Evolutionary conservation across 2,888 invertebrate species (phyloP).

Genomic region (Torymus aiolomorphi): DNA sequence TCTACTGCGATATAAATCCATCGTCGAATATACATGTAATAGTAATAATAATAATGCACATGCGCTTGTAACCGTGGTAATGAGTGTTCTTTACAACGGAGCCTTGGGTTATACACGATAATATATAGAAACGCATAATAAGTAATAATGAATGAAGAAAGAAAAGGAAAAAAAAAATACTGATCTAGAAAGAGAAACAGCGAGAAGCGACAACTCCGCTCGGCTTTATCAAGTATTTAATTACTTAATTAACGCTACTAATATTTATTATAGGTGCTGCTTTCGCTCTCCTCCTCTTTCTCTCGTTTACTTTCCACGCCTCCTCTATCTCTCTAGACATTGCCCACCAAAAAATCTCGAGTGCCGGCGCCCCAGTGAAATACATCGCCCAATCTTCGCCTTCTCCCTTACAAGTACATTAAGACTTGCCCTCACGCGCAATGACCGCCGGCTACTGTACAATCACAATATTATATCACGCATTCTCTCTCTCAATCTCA

Average conservation of each 20-base stretch:
- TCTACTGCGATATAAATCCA: slow-evolving; percentile 11
- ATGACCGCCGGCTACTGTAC: too few species aligned
- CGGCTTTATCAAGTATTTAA: slow-evolving; percentile 17
- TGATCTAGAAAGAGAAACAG: slow-evolving; percentile 37
- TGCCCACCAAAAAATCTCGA: too few species aligned
- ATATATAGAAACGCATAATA: neutral
- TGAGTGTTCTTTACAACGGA: neutral
- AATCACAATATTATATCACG: too few species aligned
- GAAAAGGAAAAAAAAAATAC: slow-evolving; percentile 23
- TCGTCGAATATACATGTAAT: slow-evolving; percentile 3
- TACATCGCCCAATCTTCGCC: neutral
- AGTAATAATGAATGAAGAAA: neutral
- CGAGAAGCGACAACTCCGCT: slow-evolving; percentile 23
- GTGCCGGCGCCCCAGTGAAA: neutral
- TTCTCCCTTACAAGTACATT: too few species aligned
- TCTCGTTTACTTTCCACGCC: too few species aligned
- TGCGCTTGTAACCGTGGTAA: slow-evolving; percentile 9
- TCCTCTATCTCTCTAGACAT: too few species aligned
- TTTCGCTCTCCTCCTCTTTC: neutral
- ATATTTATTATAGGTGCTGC: slow-evolving; percentile 28
- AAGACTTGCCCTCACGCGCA: too few species aligned
- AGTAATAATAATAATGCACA: slow-evolving; percentile 15
- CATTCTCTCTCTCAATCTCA: neutral
- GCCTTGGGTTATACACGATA: too few species aligned
- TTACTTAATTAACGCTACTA: slow-evolving; percentile 26